Base-by-base conservation (phyloP, 2,888 invertebrate genomes). In the Phymatocera aterrima region DNA sequence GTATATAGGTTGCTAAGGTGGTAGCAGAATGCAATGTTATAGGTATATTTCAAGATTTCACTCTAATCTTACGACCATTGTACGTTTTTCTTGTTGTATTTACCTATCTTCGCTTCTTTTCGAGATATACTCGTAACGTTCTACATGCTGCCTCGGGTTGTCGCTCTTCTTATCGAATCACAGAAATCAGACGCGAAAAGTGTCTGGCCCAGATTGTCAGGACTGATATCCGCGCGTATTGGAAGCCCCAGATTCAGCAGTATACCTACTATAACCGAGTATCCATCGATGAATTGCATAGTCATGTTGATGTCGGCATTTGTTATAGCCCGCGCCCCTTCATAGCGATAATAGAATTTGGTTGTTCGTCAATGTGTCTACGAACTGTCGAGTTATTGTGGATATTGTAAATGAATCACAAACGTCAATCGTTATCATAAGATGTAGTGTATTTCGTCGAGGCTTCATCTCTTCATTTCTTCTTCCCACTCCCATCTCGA, bases 401-500 rank as follows among this genome's bases (percentile, higher is more conserved):
- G n/a, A n/a, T n/a, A n/a, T n/a, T n/a, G n/a, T n/a, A n/a, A n/a
- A n/a, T n/a, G 12, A 54, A 54, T 54, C 8, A 24, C 18, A 54
- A 54, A 54, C 54, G 54, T 54, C 24, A 54, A 21, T 54, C 18
- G 54, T 54, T 54, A 54, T 54, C 54, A 21, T 21, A 54, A 54
- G 3, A 54, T 8, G 21, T 24, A 24, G 18, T 54, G n/a, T n/a
- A 54, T 21, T 18, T 24, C 24, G 10, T 54, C 54, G 24, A 3
- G 54, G n/a, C 21, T 54, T 54, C 21, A 54, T 21, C 21, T 54
- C 10, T 54, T 54, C 2, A 21, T 54, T 54, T 54, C 10, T 54
- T 54, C 21, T 21, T 21, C 21, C 1, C 4, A 21, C 21, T 24
- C 21, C 21, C 10, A 24, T 54, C 0, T 24, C 0, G 21, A 21